Conservation (phyloP, 2,797 vertebrate genomes). For the Aeoliscus strigatus region DNA sequence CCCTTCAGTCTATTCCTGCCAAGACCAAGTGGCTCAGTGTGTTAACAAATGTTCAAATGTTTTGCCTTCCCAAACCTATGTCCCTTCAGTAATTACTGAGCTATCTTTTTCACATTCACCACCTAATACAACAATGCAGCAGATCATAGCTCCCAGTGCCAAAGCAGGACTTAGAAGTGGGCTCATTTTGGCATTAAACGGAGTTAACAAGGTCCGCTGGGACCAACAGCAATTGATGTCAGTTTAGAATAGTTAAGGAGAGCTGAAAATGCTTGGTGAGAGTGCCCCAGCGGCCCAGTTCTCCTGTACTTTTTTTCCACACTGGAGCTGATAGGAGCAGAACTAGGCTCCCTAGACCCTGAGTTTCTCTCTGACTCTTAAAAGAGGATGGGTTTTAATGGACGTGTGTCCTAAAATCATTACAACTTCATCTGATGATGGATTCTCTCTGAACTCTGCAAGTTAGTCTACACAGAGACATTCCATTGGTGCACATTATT, state of each 20-base stretch:
- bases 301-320: conserved; percentile 36
- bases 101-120: conserved; percentile 51
- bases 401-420: conserved; percentile 49
- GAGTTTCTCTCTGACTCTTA: conserved; percentile 32
- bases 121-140: conserved; percentile 36
- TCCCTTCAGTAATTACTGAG: conserved; percentile 48
- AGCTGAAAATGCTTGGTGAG: conserved; percentile 55
- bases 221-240: conserved; percentile 62
- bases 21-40: conserved; percentile 27
- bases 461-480: conserved; percentile 17
- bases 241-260: conserved; percentile 67
- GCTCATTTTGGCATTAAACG: conserved; percentile 66
- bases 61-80: conserved; percentile 40
- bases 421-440: conserved; percentile 52
- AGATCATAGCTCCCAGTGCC: conserved; percentile 32
- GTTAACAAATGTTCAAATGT: conserved; percentile 38
- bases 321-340: conserved; percentile 35
- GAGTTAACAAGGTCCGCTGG: conserved; percentile 68
- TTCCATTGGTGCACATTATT: too few species aligned
- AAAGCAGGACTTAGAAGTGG: conserved; percentile 49
- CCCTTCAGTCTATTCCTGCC: conserved; percentile 13
- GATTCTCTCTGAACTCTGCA: conserved; percentile 50
- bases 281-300: conserved; percentile 47
- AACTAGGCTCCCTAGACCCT: conserved; percentile 41
- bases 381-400: too few species aligned